A percentile compares a stretch with the other conserved stretches of the same genome.
Conservation (phyloP, 2,888 invertebrate species). For the Polydrusus pterygomalis region DNA sequence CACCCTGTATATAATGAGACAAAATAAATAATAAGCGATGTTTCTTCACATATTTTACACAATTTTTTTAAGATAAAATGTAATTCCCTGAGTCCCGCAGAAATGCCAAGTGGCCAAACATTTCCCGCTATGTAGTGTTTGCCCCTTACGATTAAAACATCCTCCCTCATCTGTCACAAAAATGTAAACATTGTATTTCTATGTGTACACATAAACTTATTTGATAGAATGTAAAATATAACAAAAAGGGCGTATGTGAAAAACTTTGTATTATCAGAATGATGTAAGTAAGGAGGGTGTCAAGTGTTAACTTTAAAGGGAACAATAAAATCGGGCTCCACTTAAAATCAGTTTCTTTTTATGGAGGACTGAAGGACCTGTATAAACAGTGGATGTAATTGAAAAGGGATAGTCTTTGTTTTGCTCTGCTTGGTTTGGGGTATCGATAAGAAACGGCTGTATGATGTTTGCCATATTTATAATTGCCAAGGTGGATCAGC, state of each 20-base stretch:
- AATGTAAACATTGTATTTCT: conserved; percentile 10
- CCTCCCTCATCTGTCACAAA: neutral
- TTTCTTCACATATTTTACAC: no score
- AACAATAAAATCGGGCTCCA: conserved; percentile 22
- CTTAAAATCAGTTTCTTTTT: conserved; percentile 15
- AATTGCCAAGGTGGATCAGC: no score
- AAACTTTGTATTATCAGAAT: conserved; percentile 16
- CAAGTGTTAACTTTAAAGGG: conserved; percentile 23
- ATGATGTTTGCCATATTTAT: no score
- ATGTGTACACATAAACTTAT: conserved; percentile 2
- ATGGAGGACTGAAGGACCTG: conserved; percentile 15
- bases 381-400: conserved; percentile 19
- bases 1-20: no score
- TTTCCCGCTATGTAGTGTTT: no score
- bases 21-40: no score
- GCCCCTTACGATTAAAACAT: neutral
- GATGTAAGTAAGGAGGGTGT: conserved; percentile 19
- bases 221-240: conserved; percentile 6
- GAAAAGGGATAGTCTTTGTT: conserved; percentile 19
- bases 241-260: conserved; percentile 2
- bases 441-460: no score
- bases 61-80: no score
- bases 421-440: conserved; percentile 1
- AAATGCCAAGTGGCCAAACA: no score
- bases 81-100: no score